Base-by-base conservation (phyloP, 2,797 vertebrate genomes). In the Siniperca scherzeri region DNA sequence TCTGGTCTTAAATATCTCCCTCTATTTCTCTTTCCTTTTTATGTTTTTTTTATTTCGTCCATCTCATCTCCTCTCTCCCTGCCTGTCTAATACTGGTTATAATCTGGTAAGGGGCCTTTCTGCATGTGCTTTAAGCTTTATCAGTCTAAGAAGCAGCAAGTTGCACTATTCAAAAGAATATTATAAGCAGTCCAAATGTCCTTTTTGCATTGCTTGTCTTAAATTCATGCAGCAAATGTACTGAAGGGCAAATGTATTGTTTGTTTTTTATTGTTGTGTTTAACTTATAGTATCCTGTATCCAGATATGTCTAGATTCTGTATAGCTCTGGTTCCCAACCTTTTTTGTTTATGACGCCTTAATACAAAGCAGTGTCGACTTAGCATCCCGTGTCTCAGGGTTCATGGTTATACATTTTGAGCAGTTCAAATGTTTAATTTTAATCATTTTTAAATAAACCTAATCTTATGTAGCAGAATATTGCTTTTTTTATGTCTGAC, bases 51-150 rank as follows among this genome's bases (percentile, higher is more conserved):
- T 77, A 61, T 86, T 81, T 81, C 82, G 42, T 66, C 70, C 62
- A 19, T 78, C 55, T 82, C 78, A 30, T 84, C 83, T 90, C 70
- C 81, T 88, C 87, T 92, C 74, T 86, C 64, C 79, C 73, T 69
- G 60, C 74, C 65, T 84, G 68, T 91, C 52, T 91, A 62, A 77
- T 84, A 80, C 66, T 82, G 88, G 61, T 86, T 87, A 61, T 86
- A 57, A 84, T n/a, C 88, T 79, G 92, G 93, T 94, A 94, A 94
- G 94, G 66, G 80, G 81, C 76, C 50, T 64, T 87, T 75, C 81
- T 92, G 94, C 92, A 92, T 92, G 93, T 76, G 66, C 42, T 61
- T 80, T 46, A 22, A 79, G 27, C 59, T 62, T 61, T 59, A 64
- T 61, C 59, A 50, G 7, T 53, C 40, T 2, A 60, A 46, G 14